Evolutionary conservation across 2,888 invertebrate species (phyloP).

Genomic region (Leistus spinibarbis): DNA sequence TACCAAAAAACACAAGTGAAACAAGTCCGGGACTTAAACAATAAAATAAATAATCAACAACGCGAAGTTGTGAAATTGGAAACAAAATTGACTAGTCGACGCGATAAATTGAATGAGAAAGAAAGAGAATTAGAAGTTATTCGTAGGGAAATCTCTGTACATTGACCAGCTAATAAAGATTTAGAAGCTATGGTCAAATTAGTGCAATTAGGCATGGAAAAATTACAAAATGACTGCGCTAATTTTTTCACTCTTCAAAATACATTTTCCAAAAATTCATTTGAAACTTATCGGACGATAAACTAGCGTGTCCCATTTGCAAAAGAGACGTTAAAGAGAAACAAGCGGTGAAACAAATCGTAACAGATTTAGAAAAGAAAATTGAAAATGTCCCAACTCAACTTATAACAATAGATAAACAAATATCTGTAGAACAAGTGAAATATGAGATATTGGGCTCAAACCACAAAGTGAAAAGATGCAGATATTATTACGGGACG

Average conservation of each 20-base stretch:
- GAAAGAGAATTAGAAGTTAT: conserved; percentile 56
- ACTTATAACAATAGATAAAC: conserved; percentile 65
- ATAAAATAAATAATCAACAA: conserved; percentile 59
- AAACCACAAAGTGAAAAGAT: conserved; percentile 72
- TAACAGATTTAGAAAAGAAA: no score
- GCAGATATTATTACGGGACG: conserved; percentile 63
- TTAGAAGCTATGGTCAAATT: conserved; percentile 61
- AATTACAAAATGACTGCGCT: no score
- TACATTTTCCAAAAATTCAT: no score
- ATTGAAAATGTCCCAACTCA: conserved; percentile 72
- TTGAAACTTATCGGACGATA: no score
- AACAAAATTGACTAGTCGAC: conserved; percentile 68
- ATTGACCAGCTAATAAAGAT: conserved; percentile 12
- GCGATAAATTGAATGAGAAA: conserved; percentile 63
- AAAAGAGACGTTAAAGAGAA: no score
- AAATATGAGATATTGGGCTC: conserved; percentile 70
- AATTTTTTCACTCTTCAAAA: no score
- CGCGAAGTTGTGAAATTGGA: conserved; percentile 64
- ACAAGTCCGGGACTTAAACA: conserved; percentile 60
- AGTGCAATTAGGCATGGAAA: conserved; percentile 67
- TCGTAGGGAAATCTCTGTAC: conserved; percentile 63
- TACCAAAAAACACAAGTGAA: conserved; percentile 63
- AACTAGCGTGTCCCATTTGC: no score
- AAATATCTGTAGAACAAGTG: conserved; percentile 67
- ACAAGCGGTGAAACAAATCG: no score